A percentile compares a stretch with the other conserved stretches of the same genome.
phyloP scores from a whole-genome alignment of 1,140 invertebrate genomes.

The Apis cerana region DNA sequence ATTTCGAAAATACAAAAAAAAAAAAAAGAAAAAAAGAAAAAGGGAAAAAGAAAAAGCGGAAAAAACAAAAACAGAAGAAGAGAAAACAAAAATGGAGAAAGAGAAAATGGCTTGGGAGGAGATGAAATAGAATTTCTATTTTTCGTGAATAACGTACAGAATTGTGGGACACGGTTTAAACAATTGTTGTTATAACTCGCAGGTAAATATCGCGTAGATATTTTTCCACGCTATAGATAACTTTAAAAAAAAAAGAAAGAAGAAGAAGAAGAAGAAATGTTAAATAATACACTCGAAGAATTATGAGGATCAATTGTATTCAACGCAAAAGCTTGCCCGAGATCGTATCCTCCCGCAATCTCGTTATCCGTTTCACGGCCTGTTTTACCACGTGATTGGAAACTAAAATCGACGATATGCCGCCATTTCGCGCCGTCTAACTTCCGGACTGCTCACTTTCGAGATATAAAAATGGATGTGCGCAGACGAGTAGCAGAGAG shows the following conservation, averaged over 20 bases:
- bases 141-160: background rate
- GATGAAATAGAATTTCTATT: background rate
- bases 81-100: too few species aligned
- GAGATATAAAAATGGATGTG: background rate
- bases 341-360: too few species aligned
- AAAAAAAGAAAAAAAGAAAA: background rate
- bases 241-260: background rate
- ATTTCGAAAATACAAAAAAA: background rate
- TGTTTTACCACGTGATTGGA: too few species aligned
- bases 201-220: background rate
- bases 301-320: background rate
- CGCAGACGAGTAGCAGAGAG: background rate
- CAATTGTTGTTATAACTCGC: background rate
- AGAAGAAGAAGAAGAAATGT: too few species aligned
- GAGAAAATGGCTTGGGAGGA: too few species aligned
- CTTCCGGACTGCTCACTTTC: too few species aligned
- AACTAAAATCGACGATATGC: background rate
- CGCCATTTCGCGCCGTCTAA: too few species aligned
- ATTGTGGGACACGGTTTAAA: background rate
- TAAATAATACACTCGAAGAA: too few species aligned
- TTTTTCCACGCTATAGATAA: background rate
- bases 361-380: background rate
- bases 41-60: too few species aligned
- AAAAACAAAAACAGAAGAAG: too few species aligned
- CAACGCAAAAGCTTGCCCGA: background rate